Base-by-base conservation (phyloP, 1,140 invertebrate species). In the Drosophila kepulauana region DNA sequence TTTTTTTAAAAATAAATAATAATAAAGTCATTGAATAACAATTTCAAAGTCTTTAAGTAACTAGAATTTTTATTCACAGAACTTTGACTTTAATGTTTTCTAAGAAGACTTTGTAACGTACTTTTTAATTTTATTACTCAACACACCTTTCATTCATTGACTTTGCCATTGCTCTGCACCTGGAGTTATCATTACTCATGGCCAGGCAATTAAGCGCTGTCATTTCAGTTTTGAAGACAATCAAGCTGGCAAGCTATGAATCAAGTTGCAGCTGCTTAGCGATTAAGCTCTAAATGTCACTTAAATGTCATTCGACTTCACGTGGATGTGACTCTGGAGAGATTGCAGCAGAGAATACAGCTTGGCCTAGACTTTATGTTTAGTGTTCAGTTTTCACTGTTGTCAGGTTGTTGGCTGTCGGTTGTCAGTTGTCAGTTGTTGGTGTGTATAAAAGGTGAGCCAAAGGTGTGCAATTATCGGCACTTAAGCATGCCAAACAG, bases 401-500 rank as follows among this genome's bases (percentile, higher is more conserved):
- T 38, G 11, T 38, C 35, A 11, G 6, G 54, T 56, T 38, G 35
- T 38, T 8, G 35, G n/a, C 15, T 16, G 13, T 48, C 8, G 46
- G 8, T 38, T 41, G 33, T 38, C 15, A 20, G 51, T 13, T 38
- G 20, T 3, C 49, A 30, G 8, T 48, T 8, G 64, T 25, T 49
- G 54, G 11, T 28, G 35, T 51, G 54, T 13, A 30, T 13, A 33
- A 15, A 54, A 45, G 38, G 38, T 25, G 49, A 52, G 61, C 64
- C 64, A 66, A 73, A 79, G 79, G 79, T 81, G 79, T 76, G 79
- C 69, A 84, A 84, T 84, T 81, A 84, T 81, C 76, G 72, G 67
- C 76, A 81, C 79, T 84, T 84, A 79, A 81, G 65, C 79, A 69
- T 73, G 67, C 71, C 78, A 77, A 74, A 74, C 58, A 73, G 70